Base-by-base conservation (phyloP, 1,140 invertebrate species). In the Asbolus verrucosus region DNA sequence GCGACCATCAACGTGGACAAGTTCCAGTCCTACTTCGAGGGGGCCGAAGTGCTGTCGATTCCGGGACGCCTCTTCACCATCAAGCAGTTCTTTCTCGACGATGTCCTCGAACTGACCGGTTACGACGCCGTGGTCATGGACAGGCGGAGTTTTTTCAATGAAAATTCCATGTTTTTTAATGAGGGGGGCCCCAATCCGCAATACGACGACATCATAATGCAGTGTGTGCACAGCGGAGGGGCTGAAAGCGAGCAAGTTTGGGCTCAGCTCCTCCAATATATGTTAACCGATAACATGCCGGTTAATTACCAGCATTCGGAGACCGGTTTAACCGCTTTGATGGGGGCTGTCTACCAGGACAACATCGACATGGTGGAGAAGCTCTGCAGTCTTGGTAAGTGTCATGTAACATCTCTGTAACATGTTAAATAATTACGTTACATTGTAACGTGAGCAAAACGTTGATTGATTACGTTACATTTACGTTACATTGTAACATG, bases 1-100 rank as follows among this genome's bases (percentile, higher is more conserved):
- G 96, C 97, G 3, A 94, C 95, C 1, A 87, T 96, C 75, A 91
- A 97, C 74, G 88, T 89, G 4, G 83, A 89, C 15, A 87, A 94
- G 24, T 95, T 98, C 81, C 85, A 75, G 81, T 80, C 71, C 11
- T 89, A 89, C 73, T 98, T 98, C 82, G 89, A 90, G 73, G 87
- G 89, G 54, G 90, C 91, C 72, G 88, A 89, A 0, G 86, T 95
- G 6, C 82, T 96, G n/a, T 86, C 85, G 31, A 91, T 98, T 54
- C 91, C 93, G 59, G 95, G 95, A 0, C 87, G 89, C 36, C 80
- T 88, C n/a, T 92, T 86, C 81, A 87, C 90, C 6, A 94, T 98
- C 0, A 87, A 93, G 46, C 86, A 89, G 21, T 91, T 86, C 76
- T 95, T 89, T 77, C 77, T 98, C 8, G 95, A 96, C 78, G 93